Evolutionary conservation across 2,888 invertebrate species (phyloP).

Genomic region (Aphodius sticticus): DNA sequence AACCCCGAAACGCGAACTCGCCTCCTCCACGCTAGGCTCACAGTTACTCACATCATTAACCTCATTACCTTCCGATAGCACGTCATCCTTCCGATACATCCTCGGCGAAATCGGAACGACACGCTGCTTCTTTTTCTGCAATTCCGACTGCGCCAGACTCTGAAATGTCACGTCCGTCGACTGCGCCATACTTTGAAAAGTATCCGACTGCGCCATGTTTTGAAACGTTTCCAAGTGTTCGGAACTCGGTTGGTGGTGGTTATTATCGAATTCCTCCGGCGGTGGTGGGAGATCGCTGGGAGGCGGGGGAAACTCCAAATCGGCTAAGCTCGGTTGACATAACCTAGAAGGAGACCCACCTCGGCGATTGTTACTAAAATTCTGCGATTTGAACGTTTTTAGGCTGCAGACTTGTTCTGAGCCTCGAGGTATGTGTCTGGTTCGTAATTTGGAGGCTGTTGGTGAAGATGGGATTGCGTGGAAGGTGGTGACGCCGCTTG

Average conservation of each 20-base stretch:
- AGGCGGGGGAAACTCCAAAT: conserved; percentile 88
- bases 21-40: conserved; percentile 76
- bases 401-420: conserved; percentile 54
- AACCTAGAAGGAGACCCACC: conserved; percentile 72
- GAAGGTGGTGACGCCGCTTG: conserved; percentile 79
- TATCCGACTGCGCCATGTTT: conserved; percentile 50
- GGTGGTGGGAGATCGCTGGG: conserved; percentile 83
- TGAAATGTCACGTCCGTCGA: conserved; percentile 7
- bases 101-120: conserved; percentile 48
- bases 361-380: conserved; percentile 59
- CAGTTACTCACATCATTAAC: conserved; percentile 66
- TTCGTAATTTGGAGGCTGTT: conserved; percentile 67
- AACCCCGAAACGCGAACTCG: conserved; percentile 75
- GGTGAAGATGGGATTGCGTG: conserved; percentile 66
- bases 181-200: not conserved
- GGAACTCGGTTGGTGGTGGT: conserved; percentile 48
- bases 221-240: conserved; percentile 43
- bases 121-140: conserved; percentile 45
- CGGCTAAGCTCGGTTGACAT: conserved; percentile 78
- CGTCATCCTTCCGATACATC: conserved; percentile 53
- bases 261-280: conserved; percentile 69
- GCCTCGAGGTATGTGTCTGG: conserved; percentile 55
- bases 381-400: conserved; percentile 59
- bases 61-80: conserved; percentile 55
- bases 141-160: conserved; percentile 50